Percentiles rank a stretch among this genome's conserved stretches.
These are phyloP conservation scores for Muscicapa comitata DNA, from an alignment of 2,797 vertebrate species.

Conservation along the genomic window DNA sequence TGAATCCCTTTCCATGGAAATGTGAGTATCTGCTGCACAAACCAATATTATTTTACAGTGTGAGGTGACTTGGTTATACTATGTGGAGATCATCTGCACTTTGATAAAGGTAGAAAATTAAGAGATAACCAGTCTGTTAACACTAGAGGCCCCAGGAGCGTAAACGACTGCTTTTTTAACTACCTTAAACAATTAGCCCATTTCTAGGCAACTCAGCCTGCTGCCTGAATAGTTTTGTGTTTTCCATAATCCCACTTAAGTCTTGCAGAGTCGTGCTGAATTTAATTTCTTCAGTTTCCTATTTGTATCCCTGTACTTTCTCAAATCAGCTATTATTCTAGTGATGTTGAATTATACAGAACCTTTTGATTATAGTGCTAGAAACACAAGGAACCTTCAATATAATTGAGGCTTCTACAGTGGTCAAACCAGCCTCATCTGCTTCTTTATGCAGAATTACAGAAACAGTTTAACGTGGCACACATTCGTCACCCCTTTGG, in stretches of 20 bases:
- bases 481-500: not conserved
- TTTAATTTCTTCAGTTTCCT: constrained; percentile 30
- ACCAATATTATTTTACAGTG: not conserved
- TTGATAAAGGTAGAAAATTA: not conserved
- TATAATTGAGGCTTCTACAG: not conserved
- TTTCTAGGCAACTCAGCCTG: constrained; percentile 14
- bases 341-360: constrained; percentile 37
- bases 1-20: not conserved
- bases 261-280: not conserved
- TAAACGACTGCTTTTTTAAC: not conserved
- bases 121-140: not conserved
- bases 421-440: not conserved
- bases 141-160: not conserved
- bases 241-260: constrained; percentile 21
- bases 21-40: not conserved
- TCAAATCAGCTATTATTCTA: not conserved
- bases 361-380: constrained; percentile 15
- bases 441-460: not conserved
- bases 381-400: constrained; percentile 4
- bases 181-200: not conserved
- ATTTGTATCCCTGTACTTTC: not conserved
- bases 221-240: constrained; percentile 4
- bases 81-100: not conserved
- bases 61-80: not conserved
- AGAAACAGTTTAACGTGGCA: not conserved